These are phyloP conservation scores for Gnatocerus cornutus DNA, from an alignment of 2,888 invertebrate genomes.

Conservation along the genomic window DNA sequence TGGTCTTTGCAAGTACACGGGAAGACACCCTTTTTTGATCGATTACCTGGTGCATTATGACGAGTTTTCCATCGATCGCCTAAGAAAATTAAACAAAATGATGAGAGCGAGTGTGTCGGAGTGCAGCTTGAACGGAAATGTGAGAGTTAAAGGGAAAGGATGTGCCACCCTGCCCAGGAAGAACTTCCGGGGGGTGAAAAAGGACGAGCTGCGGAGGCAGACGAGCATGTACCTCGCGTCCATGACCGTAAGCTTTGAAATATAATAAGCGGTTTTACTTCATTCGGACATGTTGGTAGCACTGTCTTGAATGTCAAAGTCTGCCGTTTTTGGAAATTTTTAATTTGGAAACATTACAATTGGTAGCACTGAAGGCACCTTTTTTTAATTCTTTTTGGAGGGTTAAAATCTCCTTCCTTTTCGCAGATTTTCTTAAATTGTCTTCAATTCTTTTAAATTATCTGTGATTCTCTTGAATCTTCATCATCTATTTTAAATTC, in stretches of 20 bases:
- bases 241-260: slow-evolving; percentile 80
- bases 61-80: slow-evolving; percentile 7
- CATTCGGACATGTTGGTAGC: no score
- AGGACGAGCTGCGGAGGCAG: slow-evolving; percentile 82
- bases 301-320: no score
- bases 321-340: no score
- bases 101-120: slow-evolving; percentile 60
- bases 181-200: slow-evolving; percentile 85
- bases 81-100: slow-evolving; percentile 52
- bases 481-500: no score
- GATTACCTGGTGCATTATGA: neutral
- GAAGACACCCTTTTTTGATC: slow-evolving; percentile 5
- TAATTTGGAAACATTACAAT: no score
- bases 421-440: no score
- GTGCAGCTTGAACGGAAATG: slow-evolving; percentile 54
- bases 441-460: no score
- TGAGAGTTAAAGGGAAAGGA: slow-evolving; percentile 38
- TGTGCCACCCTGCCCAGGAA: slow-evolving; percentile 74
- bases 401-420: no score
- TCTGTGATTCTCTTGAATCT: no score
- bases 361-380: no score
- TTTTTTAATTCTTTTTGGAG: no score
- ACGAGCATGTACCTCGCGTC: slow-evolving; percentile 83
- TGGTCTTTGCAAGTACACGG: neutral
- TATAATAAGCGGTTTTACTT: no score